Base-by-base conservation (phyloP, 2,113 vertebrate species). In the Phocoena phocoena region DNA sequence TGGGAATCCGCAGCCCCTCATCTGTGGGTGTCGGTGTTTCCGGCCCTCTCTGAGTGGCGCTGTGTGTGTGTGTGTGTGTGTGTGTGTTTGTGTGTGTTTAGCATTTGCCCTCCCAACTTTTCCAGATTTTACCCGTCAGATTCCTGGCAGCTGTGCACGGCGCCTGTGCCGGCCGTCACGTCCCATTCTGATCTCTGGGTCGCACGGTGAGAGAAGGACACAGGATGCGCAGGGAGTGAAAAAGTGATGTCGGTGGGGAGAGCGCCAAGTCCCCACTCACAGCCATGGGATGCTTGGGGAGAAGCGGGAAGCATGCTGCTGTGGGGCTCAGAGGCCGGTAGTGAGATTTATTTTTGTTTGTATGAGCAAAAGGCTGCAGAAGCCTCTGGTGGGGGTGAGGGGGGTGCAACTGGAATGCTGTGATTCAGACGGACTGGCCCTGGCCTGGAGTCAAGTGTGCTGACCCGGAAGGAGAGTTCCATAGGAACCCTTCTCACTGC, bases 281-380 rank as follows among this genome's bases (percentile, higher is more conserved):
- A 97, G 98, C 98, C 97, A 98, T 97, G 93, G 98, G 97, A 98
- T 47, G 93, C 98, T 98, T 96, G 90, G 98, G 98, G 98, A 98
- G 98, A 98, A 94, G 97, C 98, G 98, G 98, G 98, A 98, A 98
- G 98, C 97, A 97, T 86, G 98, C 98, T 98, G 98, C 97, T 97
- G 98, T 97, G 97, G 98, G 98, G 99, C 98, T 98, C 99, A 99
- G 98, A 99, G 98, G 98, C 98, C 98, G 98, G 98, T 98, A 98
- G 98, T 93, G 96, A 98, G 98, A 98, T 99, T 99, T 99, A 98
- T 99, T 99, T 99, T 98, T 99, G 98, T 99, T 99, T 99, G 98
- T 98, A 98, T 98, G 98, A 99, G 97, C 98, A 99, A 98, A 98
- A 99, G 98, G 98, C 98, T 99, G 97, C 98, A 98, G 98, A 98